phyloP scores from a whole-genome alignment of 2,888 invertebrate species.

The Ochropleura leucogaster region DNA sequence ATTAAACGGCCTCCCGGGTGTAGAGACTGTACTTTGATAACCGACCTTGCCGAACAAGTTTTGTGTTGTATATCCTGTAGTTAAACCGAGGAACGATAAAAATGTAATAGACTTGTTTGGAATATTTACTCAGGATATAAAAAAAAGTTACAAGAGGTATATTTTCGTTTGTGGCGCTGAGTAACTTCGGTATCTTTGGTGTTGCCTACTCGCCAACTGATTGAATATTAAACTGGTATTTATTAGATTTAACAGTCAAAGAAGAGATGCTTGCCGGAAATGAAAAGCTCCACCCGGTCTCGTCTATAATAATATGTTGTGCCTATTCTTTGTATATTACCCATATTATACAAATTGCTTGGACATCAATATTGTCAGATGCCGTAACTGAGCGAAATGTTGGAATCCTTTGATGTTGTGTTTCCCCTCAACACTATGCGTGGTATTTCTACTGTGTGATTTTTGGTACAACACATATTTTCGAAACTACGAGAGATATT shows the following conservation, averaged over 20 bases:
- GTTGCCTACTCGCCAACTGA: neutral
- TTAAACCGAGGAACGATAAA: slow-evolving; percentile 40
- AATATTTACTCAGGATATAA: slow-evolving; percentile 25
- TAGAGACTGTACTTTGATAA: slow-evolving; percentile 51
- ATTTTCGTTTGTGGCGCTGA: neutral
- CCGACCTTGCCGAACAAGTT: slow-evolving; percentile 42
- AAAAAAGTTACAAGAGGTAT: neutral
- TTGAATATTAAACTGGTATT: neutral
- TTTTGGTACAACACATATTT: slow-evolving; percentile 9
- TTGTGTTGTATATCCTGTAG: slow-evolving; percentile 30
- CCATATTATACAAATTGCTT: neutral
- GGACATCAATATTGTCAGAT: slow-evolving; percentile 1
- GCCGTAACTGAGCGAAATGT: slow-evolving; percentile 3
- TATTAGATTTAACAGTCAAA: neutral
- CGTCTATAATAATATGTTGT: neutral
- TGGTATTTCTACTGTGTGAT: slow-evolving; percentile 24
- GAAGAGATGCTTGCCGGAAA: neutral
- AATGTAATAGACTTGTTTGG: slow-evolving; percentile 38
- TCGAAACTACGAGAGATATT: slow-evolving; percentile 1
- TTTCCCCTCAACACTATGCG: neutral
- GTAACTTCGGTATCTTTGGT: slow-evolving; percentile 3
- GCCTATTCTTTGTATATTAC: neutral
- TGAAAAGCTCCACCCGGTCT: neutral
- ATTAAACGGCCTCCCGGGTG: slow-evolving; percentile 66
- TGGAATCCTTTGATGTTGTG: neutral